Evolutionary conservation across 1,140 invertebrate species (phyloP), one percentile per base, ranked within the genome.

Genomic region (Cydia strobilella): DNA sequence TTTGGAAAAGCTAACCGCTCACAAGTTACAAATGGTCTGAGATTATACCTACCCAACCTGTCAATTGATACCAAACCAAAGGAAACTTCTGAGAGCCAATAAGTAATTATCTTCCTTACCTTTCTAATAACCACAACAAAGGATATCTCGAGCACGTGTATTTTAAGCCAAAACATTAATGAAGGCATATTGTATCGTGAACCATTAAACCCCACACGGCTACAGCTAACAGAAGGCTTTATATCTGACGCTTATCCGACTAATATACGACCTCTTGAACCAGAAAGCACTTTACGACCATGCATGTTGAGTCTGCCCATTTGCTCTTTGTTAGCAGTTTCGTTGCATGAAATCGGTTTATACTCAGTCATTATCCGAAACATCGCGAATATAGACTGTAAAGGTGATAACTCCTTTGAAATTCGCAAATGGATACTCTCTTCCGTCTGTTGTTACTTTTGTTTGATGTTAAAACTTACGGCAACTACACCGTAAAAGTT

Each of bases 261-360:
- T 59, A 59, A 59, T 59, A 59, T 59, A 59, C 54, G 18, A 59
- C 20, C 54, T 59, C 54, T 59, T 59, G 54, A 59, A 23, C 20
- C 54, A 20, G 54, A 2, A 54, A 23, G 18, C 15, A 18, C 54
- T 20, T 59, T 59, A 59, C 54, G 18, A 59, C n/a, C 6, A 54
- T 59, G 54, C 54, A 59, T 59, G 51, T 54, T 54, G 54, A 59
- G 54, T 59, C 20, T 23, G 48, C 48, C 48, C 48, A 59, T 59
- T 59, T 39, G 27, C 65, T 35, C 65, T 69, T 69, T 69, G 65
- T 35, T 18, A 65, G 25, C 25, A 25, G 27, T 69, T 35, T 35
- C 27, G 65, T 18, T 69, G 27, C 65, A 35, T 69, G 65, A 69
- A 69, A 69, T 69, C 65, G 7, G 65, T 69, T 69, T 69, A 18